Evolutionary conservation across 2,797 vertebrate species (phyloP), one percentile per base, ranked within the genome.

Genomic region (Hippocampus kuda): DNA sequence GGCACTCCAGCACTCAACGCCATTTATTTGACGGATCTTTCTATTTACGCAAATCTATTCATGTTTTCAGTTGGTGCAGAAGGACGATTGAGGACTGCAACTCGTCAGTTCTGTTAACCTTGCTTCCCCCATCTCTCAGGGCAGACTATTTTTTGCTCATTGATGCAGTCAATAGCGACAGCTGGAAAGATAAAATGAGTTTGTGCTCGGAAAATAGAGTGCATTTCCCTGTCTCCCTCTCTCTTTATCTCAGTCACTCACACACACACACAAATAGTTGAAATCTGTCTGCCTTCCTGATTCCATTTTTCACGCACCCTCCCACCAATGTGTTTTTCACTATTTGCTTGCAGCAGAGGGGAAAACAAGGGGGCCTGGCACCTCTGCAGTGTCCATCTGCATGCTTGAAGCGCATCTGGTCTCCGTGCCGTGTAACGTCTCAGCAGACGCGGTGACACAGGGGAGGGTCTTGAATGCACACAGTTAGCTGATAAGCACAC

Each of bases 371-470:
- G 74, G 65, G 73, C 42, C 20, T 67, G 79, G 78, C 77, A 81
- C 66, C 68, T 51, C 69, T 41, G 72, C 73, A 76, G 68, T 72
- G 2, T 84, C 79, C 80, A 79, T 82, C 79, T 81, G 82, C 82
- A 75, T 77, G 68, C 73, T 65, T 51, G 71, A 48, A 2, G 70
- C 41, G 22, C 42, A 73, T 83, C 82, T 83, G 77, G 72, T 81
- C 76, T 53, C 70, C 67, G 59, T 75, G 67, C 79, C 80, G 11
- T n/a, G 53, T 77, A 75, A 78, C 68, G 65, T 75, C 78, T 83
- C 72, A 11, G 57, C 75, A 76, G 81, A 84, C 72, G 70, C 72
- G 65, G 53, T 61, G 63, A 64, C 62, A 48, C 63, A 48, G 63
- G 63, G 44, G 63, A 65, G 24, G 74, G 71, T 72, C 75, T 66